phyloP scores from a whole-genome alignment of 1,140 invertebrate species.

The Bradysia coprophila region DNA sequence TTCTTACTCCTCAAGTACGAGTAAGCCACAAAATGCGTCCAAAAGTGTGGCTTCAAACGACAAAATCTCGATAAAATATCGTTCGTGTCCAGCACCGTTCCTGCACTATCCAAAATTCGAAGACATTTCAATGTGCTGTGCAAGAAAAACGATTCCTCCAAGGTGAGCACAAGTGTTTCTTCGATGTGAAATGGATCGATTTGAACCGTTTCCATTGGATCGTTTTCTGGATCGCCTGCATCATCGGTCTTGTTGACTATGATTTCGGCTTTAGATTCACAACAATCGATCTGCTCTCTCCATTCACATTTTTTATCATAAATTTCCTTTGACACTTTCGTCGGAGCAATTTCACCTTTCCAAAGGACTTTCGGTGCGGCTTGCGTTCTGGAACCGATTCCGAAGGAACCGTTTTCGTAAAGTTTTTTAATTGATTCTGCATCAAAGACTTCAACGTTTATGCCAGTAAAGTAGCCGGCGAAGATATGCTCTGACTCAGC shows the following conservation, averaged over 20 bases:
- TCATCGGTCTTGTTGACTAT: neutral
- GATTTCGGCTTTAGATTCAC: neutral
- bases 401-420: constrained; percentile 53
- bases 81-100: constrained; percentile 30
- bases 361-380: constrained; percentile 30
- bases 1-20: constrained; percentile 74
- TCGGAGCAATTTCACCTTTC: neutral
- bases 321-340: neutral
- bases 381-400: constrained; percentile 45
- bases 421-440: constrained; percentile 35
- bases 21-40: constrained; percentile 62
- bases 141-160: constrained; percentile 69
- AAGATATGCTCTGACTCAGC: constrained; percentile 16
- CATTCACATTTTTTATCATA: neutral
- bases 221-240: neutral
- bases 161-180: constrained; percentile 43
- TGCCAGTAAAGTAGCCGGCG: constrained; percentile 40
- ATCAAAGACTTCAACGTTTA: constrained; percentile 39
- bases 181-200: constrained; percentile 15
- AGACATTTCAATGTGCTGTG: constrained; percentile 53
- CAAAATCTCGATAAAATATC: constrained; percentile 45
- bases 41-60: constrained; percentile 38
- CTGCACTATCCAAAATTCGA: constrained; percentile 35
- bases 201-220: constrained; percentile 5
- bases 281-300: neutral